Conservation (phyloP, 2,113 vertebrate species). For the Sinocyclocheilus anophthalmus region DNA sequence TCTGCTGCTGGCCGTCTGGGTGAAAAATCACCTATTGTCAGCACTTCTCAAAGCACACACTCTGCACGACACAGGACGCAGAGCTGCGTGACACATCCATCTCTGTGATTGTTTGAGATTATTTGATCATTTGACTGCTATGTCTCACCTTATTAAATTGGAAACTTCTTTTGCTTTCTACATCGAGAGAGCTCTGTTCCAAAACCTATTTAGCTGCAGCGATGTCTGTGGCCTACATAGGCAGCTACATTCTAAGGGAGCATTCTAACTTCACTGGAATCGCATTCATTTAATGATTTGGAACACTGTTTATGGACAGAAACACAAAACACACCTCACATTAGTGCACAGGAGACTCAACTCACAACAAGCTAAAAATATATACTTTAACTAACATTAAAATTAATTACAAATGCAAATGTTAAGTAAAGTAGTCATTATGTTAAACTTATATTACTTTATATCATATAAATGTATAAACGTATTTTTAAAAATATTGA, state of each 20-base stretch:
- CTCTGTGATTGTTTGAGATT: not conserved
- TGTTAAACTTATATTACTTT: not conserved
- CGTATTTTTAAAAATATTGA: too few relatives aligned
- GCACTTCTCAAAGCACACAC: conserved; percentile 55
- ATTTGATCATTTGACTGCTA: conserved; percentile 15
- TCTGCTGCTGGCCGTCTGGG: conserved; percentile 51
- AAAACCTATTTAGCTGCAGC: not conserved
- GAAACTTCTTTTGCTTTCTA: not conserved
- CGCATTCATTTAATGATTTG: not conserved
- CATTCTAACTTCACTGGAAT: not conserved
- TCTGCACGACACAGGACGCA: not conserved
- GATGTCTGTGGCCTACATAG: not conserved
- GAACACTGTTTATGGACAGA: not conserved
- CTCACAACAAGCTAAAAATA: not conserved
- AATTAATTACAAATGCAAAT: not conserved
- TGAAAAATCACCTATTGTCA: conserved; percentile 58
- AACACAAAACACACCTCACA: not conserved
- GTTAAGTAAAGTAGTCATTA: not conserved
- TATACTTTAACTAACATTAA: not conserved
- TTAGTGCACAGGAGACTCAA: not conserved
- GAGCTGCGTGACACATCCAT: conserved; percentile 21
- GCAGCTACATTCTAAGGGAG: not conserved
- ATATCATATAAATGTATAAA: too few relatives aligned
- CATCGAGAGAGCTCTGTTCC: not conserved
- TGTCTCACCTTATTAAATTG: conserved; percentile 15